Evolutionary conservation across 2,797 vertebrate species (phyloP).

Genomic region (Zalophus californianus): DNA sequence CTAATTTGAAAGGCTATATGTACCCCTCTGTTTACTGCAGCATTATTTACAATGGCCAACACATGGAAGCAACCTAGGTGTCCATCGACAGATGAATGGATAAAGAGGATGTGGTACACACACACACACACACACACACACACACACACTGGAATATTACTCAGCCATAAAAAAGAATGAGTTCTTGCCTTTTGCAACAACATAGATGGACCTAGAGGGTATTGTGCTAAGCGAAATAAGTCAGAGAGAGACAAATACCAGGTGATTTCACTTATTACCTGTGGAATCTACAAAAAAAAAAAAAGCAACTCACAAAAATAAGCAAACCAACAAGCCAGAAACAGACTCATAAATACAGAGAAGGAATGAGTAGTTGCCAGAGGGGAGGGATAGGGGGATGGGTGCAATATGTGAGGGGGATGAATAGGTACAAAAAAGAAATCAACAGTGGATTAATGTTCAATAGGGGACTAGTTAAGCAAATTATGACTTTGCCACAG

Average conservation of each 20-base stretch:
- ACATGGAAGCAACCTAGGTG: background rate
- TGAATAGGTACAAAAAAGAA: background rate
- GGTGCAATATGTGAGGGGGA: background rate
- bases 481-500: conserved; percentile 24
- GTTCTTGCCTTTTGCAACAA: background rate
- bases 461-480: background rate
- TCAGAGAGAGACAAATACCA: background rate
- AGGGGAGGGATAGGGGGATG: background rate
- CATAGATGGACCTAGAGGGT: background rate
- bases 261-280: background rate
- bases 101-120: background rate
- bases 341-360: background rate
- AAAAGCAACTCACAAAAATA: background rate
- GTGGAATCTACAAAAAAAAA: background rate
- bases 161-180: background rate
- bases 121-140: background rate
- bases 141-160: background rate
- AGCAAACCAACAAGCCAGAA: background rate
- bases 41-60: background rate
- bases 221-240: background rate
- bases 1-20: background rate
- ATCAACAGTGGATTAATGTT: background rate
- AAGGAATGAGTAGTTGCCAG: background rate
- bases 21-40: background rate
- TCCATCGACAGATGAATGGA: background rate